Evolutionary conservation across 1,140 invertebrate genomes (phyloP).

Genomic region (Apis cerana): DNA sequence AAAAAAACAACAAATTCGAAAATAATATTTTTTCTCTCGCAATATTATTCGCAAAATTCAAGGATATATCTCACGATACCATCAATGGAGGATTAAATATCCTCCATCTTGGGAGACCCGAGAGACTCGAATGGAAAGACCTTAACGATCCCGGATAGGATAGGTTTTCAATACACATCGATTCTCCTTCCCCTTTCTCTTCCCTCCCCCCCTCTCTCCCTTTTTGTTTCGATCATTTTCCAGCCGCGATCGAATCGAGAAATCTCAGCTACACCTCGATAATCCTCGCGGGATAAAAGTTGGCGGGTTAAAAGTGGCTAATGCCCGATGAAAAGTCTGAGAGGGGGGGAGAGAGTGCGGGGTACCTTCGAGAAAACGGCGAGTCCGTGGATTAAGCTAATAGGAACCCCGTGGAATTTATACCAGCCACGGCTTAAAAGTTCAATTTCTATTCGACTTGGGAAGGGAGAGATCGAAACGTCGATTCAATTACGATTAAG

Average conservation of each 20-base stretch:
- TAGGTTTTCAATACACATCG: not conserved
- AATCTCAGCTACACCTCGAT: conserved; percentile 11
- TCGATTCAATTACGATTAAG: conserved; percentile 55
- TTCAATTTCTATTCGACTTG: conserved; percentile 56
- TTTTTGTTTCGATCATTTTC: conserved; percentile 35
- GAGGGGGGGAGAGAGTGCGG: not conserved
- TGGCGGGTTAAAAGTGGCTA: conserved; percentile 39
- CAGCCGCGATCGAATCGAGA: conserved; percentile 18
- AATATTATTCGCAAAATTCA: not conserved
- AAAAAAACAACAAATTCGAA: no score
- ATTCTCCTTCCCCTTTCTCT: not conserved
- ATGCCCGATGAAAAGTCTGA: conserved; percentile 67
- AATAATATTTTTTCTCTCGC: no score
- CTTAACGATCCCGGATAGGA: not conserved
- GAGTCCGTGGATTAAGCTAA: conserved; percentile 67
- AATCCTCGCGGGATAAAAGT: conserved; percentile 48
- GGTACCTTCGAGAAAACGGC: conserved; percentile 18
- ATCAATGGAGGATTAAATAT: not conserved
- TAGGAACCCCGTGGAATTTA: conserved; percentile 64
- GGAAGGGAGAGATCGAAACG: conserved; percentile 1
- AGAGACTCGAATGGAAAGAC: not conserved
- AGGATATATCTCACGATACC: no score
- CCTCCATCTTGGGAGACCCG: no score
- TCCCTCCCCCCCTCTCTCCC: not conserved
- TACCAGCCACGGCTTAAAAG: conserved; percentile 48